phyloP scores from a whole-genome alignment of 2,113 vertebrate genomes.

The Fulmarus glacialis region DNA sequence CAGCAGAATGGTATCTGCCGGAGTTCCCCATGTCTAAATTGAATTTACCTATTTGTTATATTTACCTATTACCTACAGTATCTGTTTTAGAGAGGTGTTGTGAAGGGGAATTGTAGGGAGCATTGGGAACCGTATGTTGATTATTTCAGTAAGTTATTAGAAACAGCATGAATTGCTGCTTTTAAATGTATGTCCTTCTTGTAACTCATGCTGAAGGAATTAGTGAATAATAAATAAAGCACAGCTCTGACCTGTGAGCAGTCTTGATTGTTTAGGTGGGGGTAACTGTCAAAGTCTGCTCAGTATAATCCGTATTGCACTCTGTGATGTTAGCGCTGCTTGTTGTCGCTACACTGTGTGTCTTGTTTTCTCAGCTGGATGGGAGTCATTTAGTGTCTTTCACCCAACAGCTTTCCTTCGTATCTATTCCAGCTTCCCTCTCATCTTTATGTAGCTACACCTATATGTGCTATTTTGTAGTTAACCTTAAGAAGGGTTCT shows the following conservation, averaged over 20 bases:
- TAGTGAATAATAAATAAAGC: neutral
- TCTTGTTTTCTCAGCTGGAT: neutral
- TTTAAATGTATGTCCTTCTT: neutral
- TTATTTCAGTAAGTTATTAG: neutral
- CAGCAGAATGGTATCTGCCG: neutral
- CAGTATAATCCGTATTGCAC: neutral
- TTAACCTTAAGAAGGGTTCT: neutral
- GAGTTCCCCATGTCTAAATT: neutral
- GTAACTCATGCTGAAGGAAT: neutral
- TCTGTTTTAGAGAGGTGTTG: neutral
- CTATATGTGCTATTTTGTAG: neutral
- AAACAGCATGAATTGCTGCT: neutral
- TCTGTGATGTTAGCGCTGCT: neutral
- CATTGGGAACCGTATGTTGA: neutral
- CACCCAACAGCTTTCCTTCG: neutral
- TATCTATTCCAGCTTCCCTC: neutral
- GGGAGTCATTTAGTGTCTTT: neutral
- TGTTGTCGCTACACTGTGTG: neutral
- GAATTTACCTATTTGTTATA: neutral
- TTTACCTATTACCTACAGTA: neutral
- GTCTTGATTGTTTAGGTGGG: neutral
- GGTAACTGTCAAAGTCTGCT: neutral
- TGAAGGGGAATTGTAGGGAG: neutral
- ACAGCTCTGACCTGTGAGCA: neutral
- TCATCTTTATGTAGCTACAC: fast-evolving